These are phyloP conservation scores for Clarias macrocephalus DNA, from an alignment of 2,113 vertebrate species.

Conservation along the genomic window DNA sequence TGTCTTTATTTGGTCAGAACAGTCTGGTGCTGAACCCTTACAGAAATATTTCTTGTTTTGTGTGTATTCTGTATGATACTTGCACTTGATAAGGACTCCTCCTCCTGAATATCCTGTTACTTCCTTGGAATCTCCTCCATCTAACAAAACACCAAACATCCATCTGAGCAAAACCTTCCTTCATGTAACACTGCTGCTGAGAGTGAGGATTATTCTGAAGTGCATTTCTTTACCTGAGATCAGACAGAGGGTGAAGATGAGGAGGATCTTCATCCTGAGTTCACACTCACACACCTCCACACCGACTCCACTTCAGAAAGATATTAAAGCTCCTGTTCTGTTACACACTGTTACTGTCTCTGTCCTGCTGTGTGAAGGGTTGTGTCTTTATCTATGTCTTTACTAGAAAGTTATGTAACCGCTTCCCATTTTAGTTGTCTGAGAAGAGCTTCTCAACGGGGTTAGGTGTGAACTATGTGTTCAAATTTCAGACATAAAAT, in stretches of 20 bases:
- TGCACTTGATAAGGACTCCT: not conserved
- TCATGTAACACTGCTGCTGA: conserved; percentile 3
- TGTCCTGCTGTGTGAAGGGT: too few species aligned
- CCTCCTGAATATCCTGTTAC: conserved; percentile 1
- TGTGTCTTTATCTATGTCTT: not conserved
- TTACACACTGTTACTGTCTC: too few species aligned
- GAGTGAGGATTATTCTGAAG: conserved; percentile 8
- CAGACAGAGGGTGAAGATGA: conserved; percentile 44
- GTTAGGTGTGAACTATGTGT: too few species aligned
- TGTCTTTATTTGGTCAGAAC: conserved; percentile 1
- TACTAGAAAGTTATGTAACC: not conserved
- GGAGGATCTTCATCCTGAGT: conserved; percentile 15
- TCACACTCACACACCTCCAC: not conserved
- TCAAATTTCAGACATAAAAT: too few species aligned
- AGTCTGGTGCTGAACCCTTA: not conserved
- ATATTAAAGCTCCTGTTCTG: too few species aligned
- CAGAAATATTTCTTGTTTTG: not conserved
- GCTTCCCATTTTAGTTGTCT: too few species aligned
- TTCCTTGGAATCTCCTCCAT: not conserved
- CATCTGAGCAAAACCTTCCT: not conserved
- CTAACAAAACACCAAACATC: conserved; percentile 10
- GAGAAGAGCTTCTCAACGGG: too few species aligned
- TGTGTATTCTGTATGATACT: not conserved
- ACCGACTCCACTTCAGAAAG: too few species aligned
- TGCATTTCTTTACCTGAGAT: conserved; percentile 57